Conservation (phyloP, 2,797 vertebrate species). For the Choloepus didactylus region DNA sequence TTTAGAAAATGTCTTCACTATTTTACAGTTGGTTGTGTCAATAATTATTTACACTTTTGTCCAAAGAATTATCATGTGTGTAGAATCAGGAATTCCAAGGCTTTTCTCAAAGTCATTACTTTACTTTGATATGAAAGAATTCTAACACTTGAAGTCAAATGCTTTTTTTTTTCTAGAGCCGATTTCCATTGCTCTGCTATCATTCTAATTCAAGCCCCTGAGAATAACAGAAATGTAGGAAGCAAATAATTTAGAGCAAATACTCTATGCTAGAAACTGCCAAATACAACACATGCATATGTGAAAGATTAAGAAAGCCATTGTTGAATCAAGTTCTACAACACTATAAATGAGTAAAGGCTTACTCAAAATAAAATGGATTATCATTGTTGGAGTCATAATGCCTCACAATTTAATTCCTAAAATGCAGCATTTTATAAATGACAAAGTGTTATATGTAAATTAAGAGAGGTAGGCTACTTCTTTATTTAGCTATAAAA, state of each 20-base stretch:
- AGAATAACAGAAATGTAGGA: background rate
- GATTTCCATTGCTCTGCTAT: background rate
- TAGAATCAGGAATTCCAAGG: background rate
- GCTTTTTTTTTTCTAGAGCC: background rate
- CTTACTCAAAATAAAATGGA: background rate
- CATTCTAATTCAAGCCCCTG: rapidly evolving
- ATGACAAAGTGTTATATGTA: background rate
- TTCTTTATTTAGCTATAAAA: background rate
- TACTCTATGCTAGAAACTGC: background rate
- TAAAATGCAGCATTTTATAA: slow-evolving; percentile 10
- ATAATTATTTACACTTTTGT: background rate
- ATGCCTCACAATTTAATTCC: background rate
- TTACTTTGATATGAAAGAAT: slow-evolving; percentile 3
- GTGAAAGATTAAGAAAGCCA: background rate
- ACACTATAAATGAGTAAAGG: background rate
- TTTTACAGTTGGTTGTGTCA: background rate
- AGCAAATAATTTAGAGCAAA: background rate
- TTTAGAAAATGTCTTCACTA: background rate
- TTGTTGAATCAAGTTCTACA: background rate
- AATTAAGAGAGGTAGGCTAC: background rate
- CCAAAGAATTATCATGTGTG: background rate
- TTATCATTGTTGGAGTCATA: background rate
- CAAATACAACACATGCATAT: background rate
- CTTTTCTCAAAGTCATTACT: background rate
- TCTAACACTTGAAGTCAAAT: background rate